These are phyloP conservation scores for Anomalospiza imberbis DNA, from an alignment of 2,797 vertebrate species.

Conservation along the genomic window DNA sequence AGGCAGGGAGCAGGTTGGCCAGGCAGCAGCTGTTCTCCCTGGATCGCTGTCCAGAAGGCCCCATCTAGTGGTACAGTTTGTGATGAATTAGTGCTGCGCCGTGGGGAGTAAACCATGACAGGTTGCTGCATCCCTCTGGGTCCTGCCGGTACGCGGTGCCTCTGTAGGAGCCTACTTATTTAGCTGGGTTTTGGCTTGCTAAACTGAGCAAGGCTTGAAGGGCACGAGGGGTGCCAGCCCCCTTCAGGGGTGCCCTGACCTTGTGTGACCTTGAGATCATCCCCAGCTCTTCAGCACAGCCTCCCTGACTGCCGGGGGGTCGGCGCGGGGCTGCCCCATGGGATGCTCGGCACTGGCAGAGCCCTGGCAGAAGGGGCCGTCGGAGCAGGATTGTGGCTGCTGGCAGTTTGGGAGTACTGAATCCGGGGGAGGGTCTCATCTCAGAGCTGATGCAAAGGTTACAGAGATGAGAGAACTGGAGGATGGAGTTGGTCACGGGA, in stretches of 20 bases:
- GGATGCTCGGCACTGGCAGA: background rate
- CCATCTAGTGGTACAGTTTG: conserved; percentile 56
- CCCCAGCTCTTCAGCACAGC: background rate
- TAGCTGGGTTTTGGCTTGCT: background rate
- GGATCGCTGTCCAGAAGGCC: background rate
- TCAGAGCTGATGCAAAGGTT: background rate
- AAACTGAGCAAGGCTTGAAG: background rate
- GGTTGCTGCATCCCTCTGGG: background rate
- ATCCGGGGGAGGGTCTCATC: fast-evolving
- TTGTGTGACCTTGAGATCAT: conserved; percentile 33
- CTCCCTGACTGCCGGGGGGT: background rate
- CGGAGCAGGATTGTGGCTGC: fast-evolving
- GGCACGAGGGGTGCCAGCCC: background rate
- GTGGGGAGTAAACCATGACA: background rate
- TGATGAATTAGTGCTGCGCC: background rate
- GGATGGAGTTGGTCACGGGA: fast-evolving
- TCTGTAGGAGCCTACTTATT: background rate
- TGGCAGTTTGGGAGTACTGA: fast-evolving
- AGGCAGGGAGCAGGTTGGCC: background rate
- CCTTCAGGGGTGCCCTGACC: background rate
- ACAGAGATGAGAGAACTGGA: background rate
- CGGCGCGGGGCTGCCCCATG: fast-evolving
- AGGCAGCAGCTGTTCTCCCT: background rate
- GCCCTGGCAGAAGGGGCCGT: background rate
- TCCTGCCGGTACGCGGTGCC: background rate